phyloP scores from a whole-genome alignment of 2,113 vertebrate species.

The Myiozetetes cayanensis region DNA sequence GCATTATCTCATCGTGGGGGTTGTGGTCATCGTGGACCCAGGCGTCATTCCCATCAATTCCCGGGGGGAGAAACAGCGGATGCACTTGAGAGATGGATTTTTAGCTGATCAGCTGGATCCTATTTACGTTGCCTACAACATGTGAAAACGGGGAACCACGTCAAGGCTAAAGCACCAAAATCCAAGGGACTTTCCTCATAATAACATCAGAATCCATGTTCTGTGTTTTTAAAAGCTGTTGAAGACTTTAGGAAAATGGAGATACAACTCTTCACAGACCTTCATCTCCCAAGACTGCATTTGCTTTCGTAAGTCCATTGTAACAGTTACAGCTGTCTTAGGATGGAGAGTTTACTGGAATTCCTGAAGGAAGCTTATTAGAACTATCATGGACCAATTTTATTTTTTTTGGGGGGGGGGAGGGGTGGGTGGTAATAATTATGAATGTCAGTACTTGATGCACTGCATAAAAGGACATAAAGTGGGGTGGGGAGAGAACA shows the following conservation, averaged over 20 bases:
- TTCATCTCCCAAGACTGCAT: neutral
- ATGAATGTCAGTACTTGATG: conserved; percentile 36
- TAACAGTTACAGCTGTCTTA: neutral
- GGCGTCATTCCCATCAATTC: conserved; percentile 97
- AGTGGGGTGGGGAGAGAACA: neutral
- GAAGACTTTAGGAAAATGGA: neutral
- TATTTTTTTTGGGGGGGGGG: neutral
- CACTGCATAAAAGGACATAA: conserved; percentile 38
- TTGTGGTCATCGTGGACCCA: conserved; percentile 93
- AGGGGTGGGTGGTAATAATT: neutral
- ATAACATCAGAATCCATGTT: neutral
- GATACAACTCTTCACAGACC: neutral
- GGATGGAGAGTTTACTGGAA: conserved; percentile 27
- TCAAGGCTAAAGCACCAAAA: conserved; percentile 51
- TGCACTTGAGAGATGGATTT: conserved; percentile 96
- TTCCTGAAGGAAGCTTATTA: conserved; percentile 6
- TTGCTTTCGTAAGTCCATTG: neutral
- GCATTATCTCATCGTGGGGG: conserved; percentile 93
- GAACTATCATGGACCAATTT: neutral
- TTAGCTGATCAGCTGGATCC: conserved; percentile 96
- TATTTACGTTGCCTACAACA: conserved; percentile 97
- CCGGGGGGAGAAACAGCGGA: conserved; percentile 93
- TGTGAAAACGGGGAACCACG: conserved; percentile 71
- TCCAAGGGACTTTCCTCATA: neutral
- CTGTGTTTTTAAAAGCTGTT: neutral